Conservation (phyloP, 2,113 vertebrate genomes). For the Lonchura striata region DNA sequence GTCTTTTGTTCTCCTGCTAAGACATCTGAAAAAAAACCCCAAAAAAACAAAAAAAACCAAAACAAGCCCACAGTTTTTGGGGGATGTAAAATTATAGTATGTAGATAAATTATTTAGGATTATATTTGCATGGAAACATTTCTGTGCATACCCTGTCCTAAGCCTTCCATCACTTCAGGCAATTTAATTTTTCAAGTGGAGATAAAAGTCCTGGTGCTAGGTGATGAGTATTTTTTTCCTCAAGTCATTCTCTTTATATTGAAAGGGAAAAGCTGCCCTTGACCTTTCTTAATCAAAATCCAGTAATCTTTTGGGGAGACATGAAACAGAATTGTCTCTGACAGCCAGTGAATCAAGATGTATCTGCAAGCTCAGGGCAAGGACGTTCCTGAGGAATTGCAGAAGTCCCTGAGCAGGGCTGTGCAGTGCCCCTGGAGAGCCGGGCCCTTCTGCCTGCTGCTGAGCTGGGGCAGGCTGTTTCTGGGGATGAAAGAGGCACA, state of each 20-base stretch:
- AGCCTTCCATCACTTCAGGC: not conserved
- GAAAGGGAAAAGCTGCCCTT: not conserved
- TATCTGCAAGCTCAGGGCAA: not conserved
- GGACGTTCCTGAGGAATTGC: not conserved
- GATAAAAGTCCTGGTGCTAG: not conserved
- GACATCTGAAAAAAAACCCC: not conserved
- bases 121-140: not conserved
- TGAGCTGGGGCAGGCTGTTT: accelerated
- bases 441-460: not conserved
- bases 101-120: not conserved
- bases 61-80: accelerated
- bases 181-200: not conserved
- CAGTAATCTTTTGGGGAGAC: constrained; percentile 36
- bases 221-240: constrained; percentile 1
- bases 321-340: not conserved
- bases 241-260: not conserved
- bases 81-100: not conserved
- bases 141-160: not conserved
- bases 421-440: not conserved
- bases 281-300: constrained; percentile 53
- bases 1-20: not conserved
- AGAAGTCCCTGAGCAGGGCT: not conserved
- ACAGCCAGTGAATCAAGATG: constrained; percentile 13
- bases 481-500: not conserved
- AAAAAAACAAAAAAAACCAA: not conserved